Evolutionary conservation across 2,113 vertebrate species (phyloP).

Genomic region (Ammodytes dubius): DNA sequence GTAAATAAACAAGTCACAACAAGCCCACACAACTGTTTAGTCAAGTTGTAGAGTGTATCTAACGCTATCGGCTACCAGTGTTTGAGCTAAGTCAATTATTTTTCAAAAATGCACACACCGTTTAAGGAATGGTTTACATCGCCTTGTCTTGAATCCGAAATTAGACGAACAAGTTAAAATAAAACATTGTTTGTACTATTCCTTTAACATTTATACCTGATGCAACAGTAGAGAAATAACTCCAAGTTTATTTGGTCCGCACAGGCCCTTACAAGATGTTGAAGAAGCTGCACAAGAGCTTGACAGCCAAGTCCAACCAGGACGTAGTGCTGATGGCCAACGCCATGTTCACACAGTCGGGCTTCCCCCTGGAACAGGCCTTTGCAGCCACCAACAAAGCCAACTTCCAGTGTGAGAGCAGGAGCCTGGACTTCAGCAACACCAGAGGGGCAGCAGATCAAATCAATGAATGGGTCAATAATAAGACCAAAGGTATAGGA

Average conservation of each 20-base stretch:
- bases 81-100: too few relatives aligned
- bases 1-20: too few relatives aligned
- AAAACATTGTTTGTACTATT: too few relatives aligned
- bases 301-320: constrained; percentile 92
- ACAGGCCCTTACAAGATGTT: constrained; percentile 93
- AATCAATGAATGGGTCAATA: constrained; percentile 94
- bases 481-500: constrained; percentile 90
- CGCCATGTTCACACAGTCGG: constrained; percentile 88
- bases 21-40: too few relatives aligned
- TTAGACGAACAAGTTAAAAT: too few relatives aligned
- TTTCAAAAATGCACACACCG: too few relatives aligned
- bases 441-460: constrained; percentile 84
- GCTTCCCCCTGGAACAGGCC: constrained; percentile 87
- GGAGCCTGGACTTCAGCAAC: constrained; percentile 87
- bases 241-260: constrained; percentile 2
- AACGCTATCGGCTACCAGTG: too few relatives aligned
- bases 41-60: too few relatives aligned
- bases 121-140: too few relatives aligned
- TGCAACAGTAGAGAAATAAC: background rate
- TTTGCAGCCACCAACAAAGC: constrained; percentile 91
- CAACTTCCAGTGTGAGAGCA: constrained; percentile 90
- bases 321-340: constrained; percentile 92
- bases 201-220: background rate
- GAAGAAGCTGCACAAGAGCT: constrained; percentile 92
- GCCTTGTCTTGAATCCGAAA: too few relatives aligned